Evolutionary conservation across 2,888 invertebrate genomes (phyloP).

Genomic region (Meiosimyza decipiens): DNA sequence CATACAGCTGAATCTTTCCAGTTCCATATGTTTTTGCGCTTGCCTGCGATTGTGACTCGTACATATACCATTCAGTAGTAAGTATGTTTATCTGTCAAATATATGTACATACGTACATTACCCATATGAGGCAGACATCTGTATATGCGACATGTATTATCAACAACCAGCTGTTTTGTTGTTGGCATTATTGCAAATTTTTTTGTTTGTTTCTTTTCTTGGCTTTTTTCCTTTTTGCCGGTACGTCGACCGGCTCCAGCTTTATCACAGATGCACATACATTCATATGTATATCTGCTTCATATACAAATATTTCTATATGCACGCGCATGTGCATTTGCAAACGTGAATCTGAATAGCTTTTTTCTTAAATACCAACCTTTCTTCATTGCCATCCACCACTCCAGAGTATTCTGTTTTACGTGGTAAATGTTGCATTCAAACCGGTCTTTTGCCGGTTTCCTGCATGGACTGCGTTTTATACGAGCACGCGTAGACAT

Average conservation of each 20-base stretch:
- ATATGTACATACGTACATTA: no score
- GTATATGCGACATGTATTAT: slow-evolving; percentile 19
- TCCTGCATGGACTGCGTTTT: no score
- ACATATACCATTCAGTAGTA: not conserved
- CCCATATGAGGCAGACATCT: slow-evolving; percentile 15
- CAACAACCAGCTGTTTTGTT: slow-evolving; percentile 34
- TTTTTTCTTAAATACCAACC: slow-evolving; percentile 14
- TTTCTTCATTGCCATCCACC: not conserved
- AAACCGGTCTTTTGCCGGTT: no score
- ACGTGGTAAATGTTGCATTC: not conserved
- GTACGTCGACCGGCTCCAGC: no score
- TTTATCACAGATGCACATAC: slow-evolving; percentile 17
- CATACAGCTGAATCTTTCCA: slow-evolving; percentile 17
- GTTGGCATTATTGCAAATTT: slow-evolving; percentile 35
- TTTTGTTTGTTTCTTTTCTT: slow-evolving; percentile 10
- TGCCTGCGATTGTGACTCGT: not conserved
- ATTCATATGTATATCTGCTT: slow-evolving; percentile 31
- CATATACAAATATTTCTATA: slow-evolving; percentile 25
- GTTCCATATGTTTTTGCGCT: slow-evolving; percentile 15
- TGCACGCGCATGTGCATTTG: slow-evolving; percentile 6
- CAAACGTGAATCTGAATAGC: not conserved
- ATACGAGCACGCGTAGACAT: no score
- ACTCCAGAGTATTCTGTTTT: not conserved
- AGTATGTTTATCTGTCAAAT: not conserved
- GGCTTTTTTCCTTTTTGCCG: no score